These are phyloP conservation scores for Helogale parvula DNA, from an alignment of 2,113 vertebrate genomes.

Conservation along the genomic window DNA sequence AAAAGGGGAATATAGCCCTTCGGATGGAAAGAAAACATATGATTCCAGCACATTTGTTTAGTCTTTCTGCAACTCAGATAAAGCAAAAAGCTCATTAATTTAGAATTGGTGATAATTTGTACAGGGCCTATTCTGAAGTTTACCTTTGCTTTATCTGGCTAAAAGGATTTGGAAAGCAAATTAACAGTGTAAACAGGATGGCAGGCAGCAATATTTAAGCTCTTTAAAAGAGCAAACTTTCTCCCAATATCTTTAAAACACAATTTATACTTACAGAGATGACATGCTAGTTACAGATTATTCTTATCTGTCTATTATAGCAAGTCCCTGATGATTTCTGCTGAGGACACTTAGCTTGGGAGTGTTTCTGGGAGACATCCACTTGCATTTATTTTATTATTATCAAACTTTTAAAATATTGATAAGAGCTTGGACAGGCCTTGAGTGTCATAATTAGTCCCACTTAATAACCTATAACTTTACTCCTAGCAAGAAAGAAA, in stretches of 20 bases:
- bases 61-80: constrained; percentile 77
- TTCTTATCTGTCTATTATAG: constrained; percentile 48
- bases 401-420: constrained; percentile 49
- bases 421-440: neutral
- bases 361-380: neutral
- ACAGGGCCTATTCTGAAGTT: constrained; percentile 76
- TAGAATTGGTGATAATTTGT: constrained; percentile 76
- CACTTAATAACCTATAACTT: constrained; percentile 25
- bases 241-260: constrained; percentile 67
- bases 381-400: constrained; percentile 42
- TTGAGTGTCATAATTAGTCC: neutral
- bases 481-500: constrained; percentile 24
- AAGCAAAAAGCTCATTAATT: constrained; percentile 83
- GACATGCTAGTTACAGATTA: constrained; percentile 51
- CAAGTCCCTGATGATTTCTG: constrained; percentile 5
- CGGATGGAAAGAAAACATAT: constrained; percentile 70
- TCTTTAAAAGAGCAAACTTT: constrained; percentile 71
- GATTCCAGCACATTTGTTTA: constrained; percentile 78
- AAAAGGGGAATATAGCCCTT: constrained; percentile 14
- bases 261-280: constrained; percentile 61
- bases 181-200: constrained; percentile 79
- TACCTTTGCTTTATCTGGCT: constrained; percentile 80
- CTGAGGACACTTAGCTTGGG: neutral
- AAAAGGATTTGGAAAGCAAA: constrained; percentile 80
- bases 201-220: constrained; percentile 72